Evolutionary conservation across 1,140 invertebrate genomes (phyloP).

Genomic region (Caenorhabditis inopinata): DNA sequence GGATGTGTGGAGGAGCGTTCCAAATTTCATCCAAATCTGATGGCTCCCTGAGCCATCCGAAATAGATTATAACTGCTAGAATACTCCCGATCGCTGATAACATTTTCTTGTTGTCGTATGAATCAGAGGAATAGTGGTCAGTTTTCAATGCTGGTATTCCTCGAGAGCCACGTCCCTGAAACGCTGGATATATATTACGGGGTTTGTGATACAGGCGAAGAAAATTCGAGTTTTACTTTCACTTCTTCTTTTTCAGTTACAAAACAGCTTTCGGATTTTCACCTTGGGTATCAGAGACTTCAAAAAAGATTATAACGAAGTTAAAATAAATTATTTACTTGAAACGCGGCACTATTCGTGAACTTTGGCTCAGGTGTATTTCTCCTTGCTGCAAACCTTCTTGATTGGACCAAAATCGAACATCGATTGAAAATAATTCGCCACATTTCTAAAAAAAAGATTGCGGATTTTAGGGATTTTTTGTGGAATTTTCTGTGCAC

Average conservation of each 20-base stretch:
- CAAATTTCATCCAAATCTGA: slow-evolving; percentile 58
- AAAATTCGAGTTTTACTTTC: too few species aligned
- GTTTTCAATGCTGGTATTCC: slow-evolving; percentile 5
- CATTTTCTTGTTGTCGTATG: slow-evolving; percentile 49
- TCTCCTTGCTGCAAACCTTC: background rate
- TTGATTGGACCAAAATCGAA: background rate
- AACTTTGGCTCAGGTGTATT: slow-evolving; percentile 45
- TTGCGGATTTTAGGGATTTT: too few species aligned
- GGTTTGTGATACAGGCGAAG: too few species aligned
- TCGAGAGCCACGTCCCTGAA: slow-evolving; percentile 36
- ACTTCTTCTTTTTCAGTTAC: too few species aligned
- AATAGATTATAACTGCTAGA: slow-evolving; percentile 47
- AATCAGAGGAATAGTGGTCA: slow-evolving; percentile 54
- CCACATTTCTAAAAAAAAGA: background rate
- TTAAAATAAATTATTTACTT: slow-evolving; percentile 12
- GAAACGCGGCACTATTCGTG: slow-evolving; percentile 54
- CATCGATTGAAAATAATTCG: background rate
- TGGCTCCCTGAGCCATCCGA: slow-evolving; percentile 50
- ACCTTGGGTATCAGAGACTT: too few species aligned
- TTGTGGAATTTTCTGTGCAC: too few species aligned
- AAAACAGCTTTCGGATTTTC: too few species aligned
- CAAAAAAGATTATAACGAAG: too few species aligned
- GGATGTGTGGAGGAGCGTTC: slow-evolving; percentile 53
- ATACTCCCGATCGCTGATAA: slow-evolving; percentile 38
- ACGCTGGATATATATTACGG: too few species aligned